Evolutionary conservation across 1,140 invertebrate species (phyloP), one percentile per base, ranked within the genome.

Genomic region (Trichonephila clavata): DNA sequence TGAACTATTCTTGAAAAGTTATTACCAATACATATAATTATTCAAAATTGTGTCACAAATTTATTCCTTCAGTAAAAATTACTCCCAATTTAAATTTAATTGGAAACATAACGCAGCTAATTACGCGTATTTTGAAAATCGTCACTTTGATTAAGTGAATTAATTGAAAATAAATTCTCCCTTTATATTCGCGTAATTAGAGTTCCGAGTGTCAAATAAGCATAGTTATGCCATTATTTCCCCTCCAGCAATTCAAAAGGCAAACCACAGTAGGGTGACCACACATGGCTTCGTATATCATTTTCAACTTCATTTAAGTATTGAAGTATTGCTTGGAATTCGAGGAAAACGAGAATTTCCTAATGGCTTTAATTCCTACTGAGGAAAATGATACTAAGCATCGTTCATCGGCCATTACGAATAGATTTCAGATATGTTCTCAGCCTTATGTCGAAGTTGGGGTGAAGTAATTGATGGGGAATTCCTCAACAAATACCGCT

Each of bases 391-490:
- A 59, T 83, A 39, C 71, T 18, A 83, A 59, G 81, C 81, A 83
- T 83, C 81, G 57, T 59, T 83, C 81, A 83, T 83, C 81, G 81
- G 16, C 81, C 50, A 57, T 83, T 59, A 59, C 43, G 77, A 59
- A 57, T 24, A 43, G 43, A 57, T 57, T 83, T 77, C 71, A 39
- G 24, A 68, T 77, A 39, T 77, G 71, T 77, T 32, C 71, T 32
- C 24, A 59, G 81, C 81, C 81, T 27, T 57, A 83, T 83, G 81
- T 83, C 81, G 81, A 24, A 39, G n/a, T 16, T 39, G 32, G 71
- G 71, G 20, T 24, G 24, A 27, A n/a, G 81, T 50, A 83, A 83
- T 83, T 83, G 81, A 83, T 50, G 81, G 4, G 80, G 8, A 59
- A 83, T 83, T 50, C 50, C 50, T 57, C 81, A 77, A 39, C 71